phyloP scores from a whole-genome alignment of 2,888 invertebrate species.

The Chalcosyrphus nemorum region DNA sequence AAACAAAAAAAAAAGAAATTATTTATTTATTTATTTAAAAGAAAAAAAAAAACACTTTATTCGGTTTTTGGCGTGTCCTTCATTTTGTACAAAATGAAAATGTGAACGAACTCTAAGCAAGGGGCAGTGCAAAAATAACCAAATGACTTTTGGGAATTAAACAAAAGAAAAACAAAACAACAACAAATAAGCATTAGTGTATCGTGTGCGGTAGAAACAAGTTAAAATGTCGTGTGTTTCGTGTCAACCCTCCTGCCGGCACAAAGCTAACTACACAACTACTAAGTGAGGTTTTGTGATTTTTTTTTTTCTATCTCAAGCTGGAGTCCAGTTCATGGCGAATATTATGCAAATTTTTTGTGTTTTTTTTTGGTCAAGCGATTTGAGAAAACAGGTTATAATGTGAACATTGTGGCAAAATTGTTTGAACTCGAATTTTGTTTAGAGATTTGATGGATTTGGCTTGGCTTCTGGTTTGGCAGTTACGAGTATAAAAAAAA shows the following conservation, averaged over 20 bases:
- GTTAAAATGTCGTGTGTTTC: slow-evolving; percentile 58
- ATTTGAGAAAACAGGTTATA: slow-evolving; percentile 30
- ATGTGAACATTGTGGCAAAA: slow-evolving; percentile 26
- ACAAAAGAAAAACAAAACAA: slow-evolving; percentile 10
- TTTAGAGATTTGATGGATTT: slow-evolving; percentile 30
- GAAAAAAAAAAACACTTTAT: no score
- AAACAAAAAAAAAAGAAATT: slow-evolving; percentile 6
- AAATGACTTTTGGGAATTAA: slow-evolving; percentile 36
- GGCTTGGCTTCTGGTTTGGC: slow-evolving; percentile 8
- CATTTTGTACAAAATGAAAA: slow-evolving; percentile 24
- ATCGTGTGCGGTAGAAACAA: slow-evolving; percentile 5
- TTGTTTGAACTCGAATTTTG: slow-evolving; percentile 19
- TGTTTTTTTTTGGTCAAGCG: slow-evolving; percentile 1
- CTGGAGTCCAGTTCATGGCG: slow-evolving; percentile 17
- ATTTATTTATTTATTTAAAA: neutral
- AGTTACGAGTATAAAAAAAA: no score
- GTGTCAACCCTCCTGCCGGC: slow-evolving; percentile 48
- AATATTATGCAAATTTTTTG: slow-evolving; percentile 55
- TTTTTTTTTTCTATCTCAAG: slow-evolving; percentile 13
- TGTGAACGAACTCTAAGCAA: slow-evolving; percentile 53
- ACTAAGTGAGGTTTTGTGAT: slow-evolving; percentile 55
- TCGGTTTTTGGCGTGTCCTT: slow-evolving; percentile 21
- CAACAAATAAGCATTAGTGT: slow-evolving; percentile 18
- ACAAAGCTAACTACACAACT: slow-evolving; percentile 36
- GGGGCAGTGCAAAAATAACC: slow-evolving; percentile 49